phyloP scores from a whole-genome alignment of 2,113 vertebrate genomes.

The Oenanthe melanoleuca region DNA sequence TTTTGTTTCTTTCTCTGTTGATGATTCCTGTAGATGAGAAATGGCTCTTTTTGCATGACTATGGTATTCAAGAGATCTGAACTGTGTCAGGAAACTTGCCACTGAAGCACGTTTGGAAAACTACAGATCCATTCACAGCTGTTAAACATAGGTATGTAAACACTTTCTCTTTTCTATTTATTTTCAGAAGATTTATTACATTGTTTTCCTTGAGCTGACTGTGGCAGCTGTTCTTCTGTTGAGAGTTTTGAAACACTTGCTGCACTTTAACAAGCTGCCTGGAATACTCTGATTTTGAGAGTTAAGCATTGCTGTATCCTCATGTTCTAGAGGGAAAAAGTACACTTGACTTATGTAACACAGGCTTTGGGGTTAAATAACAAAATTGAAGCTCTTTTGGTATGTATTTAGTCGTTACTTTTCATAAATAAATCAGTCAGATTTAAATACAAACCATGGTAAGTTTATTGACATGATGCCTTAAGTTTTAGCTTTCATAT shows the following conservation, averaged over 20 bases:
- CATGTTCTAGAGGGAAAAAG: neutral
- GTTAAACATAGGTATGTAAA: slow-evolving; percentile 31
- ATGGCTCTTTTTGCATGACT: slow-evolving; percentile 29
- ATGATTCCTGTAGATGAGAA: slow-evolving; percentile 10
- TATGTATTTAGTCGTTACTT: neutral
- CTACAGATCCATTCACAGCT: neutral
- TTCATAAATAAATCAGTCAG: neutral
- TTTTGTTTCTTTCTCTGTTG: neutral
- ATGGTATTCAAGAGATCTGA: slow-evolving; percentile 28
- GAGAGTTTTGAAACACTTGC: neutral
- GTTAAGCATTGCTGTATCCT: neutral
- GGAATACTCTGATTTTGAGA: neutral
- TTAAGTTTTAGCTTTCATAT: neutral
- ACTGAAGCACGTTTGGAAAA: slow-evolving; percentile 1
- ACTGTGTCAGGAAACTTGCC: neutral
- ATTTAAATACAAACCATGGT: neutral
- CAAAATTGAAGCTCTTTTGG: neutral
- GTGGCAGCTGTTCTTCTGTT: neutral
- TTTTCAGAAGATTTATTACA: neutral
- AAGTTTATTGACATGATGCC: neutral
- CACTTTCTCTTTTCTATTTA: neutral
- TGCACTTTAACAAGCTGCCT: neutral
- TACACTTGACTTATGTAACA: neutral
- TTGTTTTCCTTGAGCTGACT: neutral
- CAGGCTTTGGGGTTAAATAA: neutral